Evolutionary conservation across 1,140 invertebrate species (phyloP).

Genomic region (Hestina assimilis): DNA sequence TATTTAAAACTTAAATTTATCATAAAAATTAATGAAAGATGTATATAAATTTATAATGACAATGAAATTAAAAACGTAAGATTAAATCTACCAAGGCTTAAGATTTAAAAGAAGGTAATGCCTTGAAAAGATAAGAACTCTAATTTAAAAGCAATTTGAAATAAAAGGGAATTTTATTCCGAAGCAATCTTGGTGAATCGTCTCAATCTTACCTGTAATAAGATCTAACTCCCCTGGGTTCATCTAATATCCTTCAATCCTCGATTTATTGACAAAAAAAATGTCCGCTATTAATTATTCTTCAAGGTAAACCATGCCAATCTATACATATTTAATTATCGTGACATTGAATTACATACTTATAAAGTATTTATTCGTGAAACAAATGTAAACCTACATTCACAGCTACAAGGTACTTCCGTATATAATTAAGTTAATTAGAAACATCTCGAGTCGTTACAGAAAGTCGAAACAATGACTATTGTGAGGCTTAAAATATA

Average conservation of each 20-base stretch:
- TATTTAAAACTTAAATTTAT: too few relatives aligned
- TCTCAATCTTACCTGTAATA: constrained; percentile 22
- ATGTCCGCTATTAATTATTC: constrained; percentile 14
- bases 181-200: constrained; percentile 9
- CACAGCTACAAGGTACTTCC: constrained; percentile 30
- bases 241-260: constrained; percentile 11
- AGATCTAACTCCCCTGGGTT: constrained; percentile 22
- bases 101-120: neutral
- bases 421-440: constrained; percentile 35
- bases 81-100: too few relatives aligned
- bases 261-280: constrained; percentile 8
- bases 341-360: constrained; percentile 24
- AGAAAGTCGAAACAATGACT: constrained; percentile 20
- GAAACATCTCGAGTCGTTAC: constrained; percentile 26
- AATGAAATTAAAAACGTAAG: too few relatives aligned
- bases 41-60: too few relatives aligned
- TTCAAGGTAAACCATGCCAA: constrained; percentile 18
- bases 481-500: constrained; percentile 13
- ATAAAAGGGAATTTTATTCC: constrained; percentile 12
- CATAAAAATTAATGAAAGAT: too few relatives aligned
- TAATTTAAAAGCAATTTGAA: constrained; percentile 25
- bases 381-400: constrained; percentile 28
- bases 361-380: constrained; percentile 27
- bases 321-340: constrained; percentile 26
- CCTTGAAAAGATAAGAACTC: neutral